These are phyloP conservation scores for Dastarcus helophoroides DNA, from an alignment of 2,888 invertebrate species.

Conservation along the genomic window DNA sequence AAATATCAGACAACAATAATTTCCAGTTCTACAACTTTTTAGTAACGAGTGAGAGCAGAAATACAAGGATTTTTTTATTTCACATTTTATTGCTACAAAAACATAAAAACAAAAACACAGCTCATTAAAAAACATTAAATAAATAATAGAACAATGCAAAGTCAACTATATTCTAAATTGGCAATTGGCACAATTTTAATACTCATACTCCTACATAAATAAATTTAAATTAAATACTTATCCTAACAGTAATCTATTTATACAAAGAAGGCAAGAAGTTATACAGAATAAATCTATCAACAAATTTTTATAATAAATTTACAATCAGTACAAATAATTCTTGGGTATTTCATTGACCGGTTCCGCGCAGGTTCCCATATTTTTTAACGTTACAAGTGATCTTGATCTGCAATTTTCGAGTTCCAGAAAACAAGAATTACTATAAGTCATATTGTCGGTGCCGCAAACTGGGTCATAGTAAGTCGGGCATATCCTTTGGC, in stretches of 20 bases:
- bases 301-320: slow-evolving; percentile 5
- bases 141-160: slow-evolving; percentile 9
- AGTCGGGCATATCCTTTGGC: slow-evolving; percentile 74
- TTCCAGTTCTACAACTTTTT: too few relatives aligned
- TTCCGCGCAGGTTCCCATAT: slow-evolving; percentile 76
- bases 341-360: slow-evolving; percentile 75
- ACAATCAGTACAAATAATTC: slow-evolving; percentile 66
- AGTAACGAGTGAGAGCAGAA: too few relatives aligned
- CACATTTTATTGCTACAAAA: background rate
- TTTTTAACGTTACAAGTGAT: slow-evolving; percentile 62
- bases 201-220: slow-evolving; percentile 10
- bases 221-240: slow-evolving; percentile 9
- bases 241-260: slow-evolving; percentile 8
- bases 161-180: slow-evolving; percentile 10
- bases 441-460: slow-evolving; percentile 85
- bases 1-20: too few relatives aligned
- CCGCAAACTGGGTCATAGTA: slow-evolving; percentile 88
- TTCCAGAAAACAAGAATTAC: slow-evolving; percentile 84
- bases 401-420: slow-evolving; percentile 84
- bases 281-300: slow-evolving; percentile 7
- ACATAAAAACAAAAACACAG: slow-evolving; percentile 12
- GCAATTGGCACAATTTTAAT: slow-evolving; percentile 17
- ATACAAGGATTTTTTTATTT: too few relatives aligned
- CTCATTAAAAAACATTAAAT: slow-evolving; percentile 13
- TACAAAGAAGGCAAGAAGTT: slow-evolving; percentile 13